A percentile compares a stretch with the other conserved stretches of the same genome.
Conservation (phyloP, 2,113 vertebrate species). For the Menura novaehollandiae region DNA sequence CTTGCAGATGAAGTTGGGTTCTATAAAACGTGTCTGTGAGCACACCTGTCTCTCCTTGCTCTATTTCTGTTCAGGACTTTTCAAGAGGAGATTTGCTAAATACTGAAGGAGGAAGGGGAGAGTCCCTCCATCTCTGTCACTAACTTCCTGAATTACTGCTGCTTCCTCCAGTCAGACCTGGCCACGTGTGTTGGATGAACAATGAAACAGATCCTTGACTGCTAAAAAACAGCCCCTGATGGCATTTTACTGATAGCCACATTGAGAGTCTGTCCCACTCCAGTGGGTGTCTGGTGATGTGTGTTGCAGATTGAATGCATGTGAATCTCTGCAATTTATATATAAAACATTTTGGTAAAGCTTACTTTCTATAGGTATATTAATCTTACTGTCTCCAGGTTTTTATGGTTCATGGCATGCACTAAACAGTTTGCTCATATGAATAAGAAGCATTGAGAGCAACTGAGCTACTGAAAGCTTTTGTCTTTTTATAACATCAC, state of each 20-base stretch:
- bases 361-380: background rate
- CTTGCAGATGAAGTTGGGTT: background rate
- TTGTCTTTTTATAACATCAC: background rate
- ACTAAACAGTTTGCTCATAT: background rate
- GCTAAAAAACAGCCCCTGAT: background rate
- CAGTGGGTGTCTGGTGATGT: background rate
- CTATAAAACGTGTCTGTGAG: background rate
- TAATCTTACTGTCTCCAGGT: background rate
- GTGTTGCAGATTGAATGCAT: background rate
- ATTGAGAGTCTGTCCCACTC: background rate
- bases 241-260: background rate
- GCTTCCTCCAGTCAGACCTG: background rate
- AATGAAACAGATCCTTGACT: background rate
- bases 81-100: background rate
- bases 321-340: background rate
- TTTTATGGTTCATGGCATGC: background rate
- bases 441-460: background rate
- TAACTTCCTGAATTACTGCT: background rate
- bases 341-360: background rate
- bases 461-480: background rate
- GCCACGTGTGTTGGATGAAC: background rate
- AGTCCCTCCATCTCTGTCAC: background rate
- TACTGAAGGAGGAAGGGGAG: background rate
- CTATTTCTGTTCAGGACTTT: background rate
- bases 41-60: background rate